These are phyloP conservation scores for Desmodus rotundus DNA, from an alignment of 2,113 vertebrate species.

Conservation along the genomic window DNA sequence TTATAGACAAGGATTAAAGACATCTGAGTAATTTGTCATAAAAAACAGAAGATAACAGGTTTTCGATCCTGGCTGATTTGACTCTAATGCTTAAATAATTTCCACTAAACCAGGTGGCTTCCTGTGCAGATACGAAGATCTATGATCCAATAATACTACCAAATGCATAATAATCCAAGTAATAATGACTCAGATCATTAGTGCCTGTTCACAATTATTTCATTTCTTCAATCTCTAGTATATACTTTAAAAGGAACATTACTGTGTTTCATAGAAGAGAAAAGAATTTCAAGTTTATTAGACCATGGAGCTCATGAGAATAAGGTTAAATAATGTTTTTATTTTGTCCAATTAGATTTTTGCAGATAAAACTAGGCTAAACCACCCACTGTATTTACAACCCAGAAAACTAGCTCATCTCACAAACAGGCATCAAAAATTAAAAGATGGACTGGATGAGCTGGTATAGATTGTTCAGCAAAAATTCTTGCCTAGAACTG, in stretches of 20 bases:
- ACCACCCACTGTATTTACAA: not conserved
- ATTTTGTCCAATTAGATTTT: conserved; percentile 11
- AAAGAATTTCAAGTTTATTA: conserved; percentile 36
- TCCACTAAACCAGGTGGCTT: not conserved
- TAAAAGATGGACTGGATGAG: not conserved
- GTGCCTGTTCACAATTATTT: not conserved
- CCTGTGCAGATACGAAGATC: not conserved
- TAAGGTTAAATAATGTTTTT: conserved; percentile 3
- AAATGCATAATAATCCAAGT: not conserved
- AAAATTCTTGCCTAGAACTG: not conserved
- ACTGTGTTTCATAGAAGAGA: not conserved
- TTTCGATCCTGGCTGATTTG: not conserved
- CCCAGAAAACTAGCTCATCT: not conserved
- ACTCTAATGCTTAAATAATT: not conserved
- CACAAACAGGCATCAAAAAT: not conserved
- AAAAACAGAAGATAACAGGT: not conserved
- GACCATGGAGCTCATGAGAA: not conserved
- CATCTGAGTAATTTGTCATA: not conserved
- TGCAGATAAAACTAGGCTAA: not conserved
- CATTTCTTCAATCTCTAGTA: not conserved
- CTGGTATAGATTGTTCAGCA: not conserved
- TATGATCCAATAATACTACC: not conserved
- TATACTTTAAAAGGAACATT: not conserved
- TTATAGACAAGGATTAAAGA: not conserved
- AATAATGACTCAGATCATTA: not conserved